Conservation (phyloP, 1,140 invertebrate species). For the Leptopilina clavipes region DNA sequence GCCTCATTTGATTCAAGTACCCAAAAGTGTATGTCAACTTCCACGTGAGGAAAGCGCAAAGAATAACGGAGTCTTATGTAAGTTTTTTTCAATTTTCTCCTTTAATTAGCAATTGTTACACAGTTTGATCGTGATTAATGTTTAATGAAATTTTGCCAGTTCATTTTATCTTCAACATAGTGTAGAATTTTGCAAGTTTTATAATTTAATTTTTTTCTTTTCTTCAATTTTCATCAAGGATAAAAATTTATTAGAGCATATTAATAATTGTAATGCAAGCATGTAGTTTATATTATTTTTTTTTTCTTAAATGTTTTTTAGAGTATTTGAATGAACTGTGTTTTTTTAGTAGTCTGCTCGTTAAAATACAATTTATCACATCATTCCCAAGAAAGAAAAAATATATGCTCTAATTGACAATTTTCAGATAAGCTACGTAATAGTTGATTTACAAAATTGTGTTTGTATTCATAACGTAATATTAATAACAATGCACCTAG, state of each 20-base stretch:
- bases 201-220: background rate
- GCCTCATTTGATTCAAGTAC: constrained; percentile 80
- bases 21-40: constrained; percentile 59
- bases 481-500: constrained; percentile 3
- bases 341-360: background rate
- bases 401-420: no score
- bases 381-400: no score
- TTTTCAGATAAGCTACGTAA: no score
- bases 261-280: background rate
- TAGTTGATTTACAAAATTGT: background rate
- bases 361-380: no score
- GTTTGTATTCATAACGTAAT: background rate
- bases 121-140: constrained; percentile 17
- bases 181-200: background rate
- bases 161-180: background rate
- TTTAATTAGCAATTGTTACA: background rate
- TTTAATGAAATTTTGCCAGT: background rate
- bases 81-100: constrained; percentile 58
- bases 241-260: no score
- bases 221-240: background rate
- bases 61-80: constrained; percentile 69
- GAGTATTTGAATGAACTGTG: background rate
- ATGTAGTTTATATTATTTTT: background rate
- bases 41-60: constrained; percentile 65
- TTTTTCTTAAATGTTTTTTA: background rate